These are phyloP conservation scores for Glaucomys volans DNA, from an alignment of 2,113 vertebrate species.

Conservation along the genomic window DNA sequence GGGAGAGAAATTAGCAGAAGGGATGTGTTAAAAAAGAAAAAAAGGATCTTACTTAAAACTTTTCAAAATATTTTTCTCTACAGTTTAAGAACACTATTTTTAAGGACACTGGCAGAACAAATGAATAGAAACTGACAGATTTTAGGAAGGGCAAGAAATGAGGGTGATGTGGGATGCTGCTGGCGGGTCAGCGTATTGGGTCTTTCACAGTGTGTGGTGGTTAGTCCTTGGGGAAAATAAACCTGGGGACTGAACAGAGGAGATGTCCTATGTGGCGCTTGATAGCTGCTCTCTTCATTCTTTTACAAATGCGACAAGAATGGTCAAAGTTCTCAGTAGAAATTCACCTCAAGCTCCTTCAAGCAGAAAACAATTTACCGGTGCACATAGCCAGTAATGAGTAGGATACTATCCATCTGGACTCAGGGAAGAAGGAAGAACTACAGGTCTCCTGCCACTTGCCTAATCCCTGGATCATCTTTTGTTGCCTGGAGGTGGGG, in stretches of 20 bases:
- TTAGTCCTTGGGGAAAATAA: slow-evolving; percentile 43
- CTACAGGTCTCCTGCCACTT: neutral
- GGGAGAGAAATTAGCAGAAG: slow-evolving; percentile 8
- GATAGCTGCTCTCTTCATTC: neutral
- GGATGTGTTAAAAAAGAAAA: neutral
- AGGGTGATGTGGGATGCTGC: neutral
- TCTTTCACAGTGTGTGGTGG: neutral
- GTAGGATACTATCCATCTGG: neutral
- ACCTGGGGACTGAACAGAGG: slow-evolving; percentile 30
- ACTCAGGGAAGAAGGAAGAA: neutral
- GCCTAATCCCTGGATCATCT: neutral
- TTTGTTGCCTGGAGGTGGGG: neutral
- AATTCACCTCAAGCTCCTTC: neutral
- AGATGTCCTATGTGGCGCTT: slow-evolving; percentile 4
- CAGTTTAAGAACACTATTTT: neutral
- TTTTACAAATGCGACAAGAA: neutral
- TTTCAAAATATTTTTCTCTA: neutral
- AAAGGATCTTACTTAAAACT: neutral
- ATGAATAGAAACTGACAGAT: neutral
- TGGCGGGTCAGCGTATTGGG: neutral
- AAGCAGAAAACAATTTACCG: neutral
- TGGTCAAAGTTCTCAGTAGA: neutral
- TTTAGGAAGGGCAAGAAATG: slow-evolving; percentile 27
- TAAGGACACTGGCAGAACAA: neutral
- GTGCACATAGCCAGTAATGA: neutral